phyloP scores from a whole-genome alignment of 2,113 vertebrate genomes.

The Esox niger region DNA sequence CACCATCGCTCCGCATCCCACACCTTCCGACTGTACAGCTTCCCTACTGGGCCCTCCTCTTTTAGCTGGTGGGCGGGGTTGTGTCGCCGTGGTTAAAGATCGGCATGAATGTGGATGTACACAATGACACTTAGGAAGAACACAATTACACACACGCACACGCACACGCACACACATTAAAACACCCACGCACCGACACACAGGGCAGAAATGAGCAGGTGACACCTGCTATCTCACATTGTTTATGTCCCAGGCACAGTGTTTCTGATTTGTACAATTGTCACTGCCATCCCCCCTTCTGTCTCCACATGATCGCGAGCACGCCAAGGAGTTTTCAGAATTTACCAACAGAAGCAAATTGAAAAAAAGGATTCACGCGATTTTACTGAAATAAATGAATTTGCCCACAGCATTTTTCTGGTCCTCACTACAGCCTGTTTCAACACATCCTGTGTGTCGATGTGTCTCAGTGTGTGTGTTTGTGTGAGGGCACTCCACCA shows the following conservation, averaged over 20 bases:
- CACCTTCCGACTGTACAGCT: constrained; percentile 7
- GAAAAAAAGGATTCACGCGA: not conserved
- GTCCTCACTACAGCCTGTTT: not conserved
- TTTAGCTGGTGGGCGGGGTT: not conserved
- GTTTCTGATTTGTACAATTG: too few relatives aligned
- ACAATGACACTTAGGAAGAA: not conserved
- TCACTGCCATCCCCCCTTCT: too few relatives aligned
- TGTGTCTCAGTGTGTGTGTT: not conserved
- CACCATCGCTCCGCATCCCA: constrained; percentile 8
- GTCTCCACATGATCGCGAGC: too few relatives aligned
- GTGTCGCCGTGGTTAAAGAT: too few relatives aligned
- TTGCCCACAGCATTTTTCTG: too few relatives aligned
- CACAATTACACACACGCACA: constrained; percentile 9
- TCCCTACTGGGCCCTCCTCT: not conserved
- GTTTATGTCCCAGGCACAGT: too few relatives aligned
- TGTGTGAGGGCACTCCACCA: not conserved
- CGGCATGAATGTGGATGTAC: too few relatives aligned
- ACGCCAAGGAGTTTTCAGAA: too few relatives aligned
- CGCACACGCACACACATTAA: constrained; percentile 7
- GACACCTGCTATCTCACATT: too few relatives aligned
- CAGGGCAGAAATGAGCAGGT: too few relatives aligned
- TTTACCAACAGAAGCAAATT: not conserved
- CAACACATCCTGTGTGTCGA: not conserved
- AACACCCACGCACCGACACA: constrained; percentile 2
- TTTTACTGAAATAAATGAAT: not conserved